Percentiles rank a stretch among this genome's conserved stretches.
Evolutionary conservation across 2,888 invertebrate species (phyloP).

Genomic region (Erynnis tages): DNA sequence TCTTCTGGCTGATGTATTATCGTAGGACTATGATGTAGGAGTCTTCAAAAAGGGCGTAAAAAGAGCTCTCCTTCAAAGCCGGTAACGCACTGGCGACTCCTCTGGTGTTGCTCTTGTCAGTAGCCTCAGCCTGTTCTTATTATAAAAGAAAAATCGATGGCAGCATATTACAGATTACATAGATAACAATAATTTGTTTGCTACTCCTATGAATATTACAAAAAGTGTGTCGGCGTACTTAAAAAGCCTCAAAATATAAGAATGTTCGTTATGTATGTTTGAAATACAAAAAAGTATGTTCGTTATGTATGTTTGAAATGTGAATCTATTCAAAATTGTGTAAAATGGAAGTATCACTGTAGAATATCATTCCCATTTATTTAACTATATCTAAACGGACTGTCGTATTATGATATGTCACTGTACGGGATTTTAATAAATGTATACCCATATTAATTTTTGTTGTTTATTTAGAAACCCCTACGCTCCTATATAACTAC

Average conservation of each 20-base stretch:
- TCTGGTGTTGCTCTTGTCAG: no score
- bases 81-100: no score
- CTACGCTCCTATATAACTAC: background rate
- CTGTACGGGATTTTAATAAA: constrained; percentile 61
- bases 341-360: constrained; percentile 23
- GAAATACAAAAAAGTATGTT: constrained; percentile 20
- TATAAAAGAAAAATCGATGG: no score
- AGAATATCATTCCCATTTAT: constrained; percentile 29
- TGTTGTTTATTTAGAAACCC: background rate
- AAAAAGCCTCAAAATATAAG: background rate
- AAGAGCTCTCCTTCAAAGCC: no score
- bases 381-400: constrained; percentile 38
- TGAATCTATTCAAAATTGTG: constrained; percentile 17
- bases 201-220: no score
- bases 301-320: background rate
- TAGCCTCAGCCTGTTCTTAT: no score
- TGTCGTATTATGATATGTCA: constrained; percentile 44
- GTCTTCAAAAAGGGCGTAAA: no score
- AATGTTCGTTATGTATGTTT: constrained; percentile 19
- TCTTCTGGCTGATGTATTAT: no score
- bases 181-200: no score
- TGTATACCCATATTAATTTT: constrained; percentile 48
- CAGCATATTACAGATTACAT: no score
- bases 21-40: no score
- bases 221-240: constrained; percentile 4